phyloP scores from a whole-genome alignment of 2,113 vertebrate genomes.

The Genyomyrus donnyi region DNA sequence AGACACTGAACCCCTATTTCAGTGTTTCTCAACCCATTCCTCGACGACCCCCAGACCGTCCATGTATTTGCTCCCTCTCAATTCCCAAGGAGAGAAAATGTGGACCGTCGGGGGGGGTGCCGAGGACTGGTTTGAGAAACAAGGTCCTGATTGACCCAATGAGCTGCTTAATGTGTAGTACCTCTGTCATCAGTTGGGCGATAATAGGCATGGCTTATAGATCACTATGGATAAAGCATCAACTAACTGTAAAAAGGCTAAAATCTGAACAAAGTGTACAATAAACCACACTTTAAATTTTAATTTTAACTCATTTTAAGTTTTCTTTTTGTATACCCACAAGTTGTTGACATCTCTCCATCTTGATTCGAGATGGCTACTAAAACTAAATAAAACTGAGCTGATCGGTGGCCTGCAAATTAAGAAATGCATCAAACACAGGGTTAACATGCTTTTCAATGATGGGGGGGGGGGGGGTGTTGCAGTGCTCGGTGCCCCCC shows the following conservation, averaged over 20 bases:
- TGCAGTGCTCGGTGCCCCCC: background rate
- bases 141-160: background rate
- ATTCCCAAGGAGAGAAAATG: too few species aligned
- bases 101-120: too few species aligned
- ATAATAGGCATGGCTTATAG: too few species aligned
- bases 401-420: background rate
- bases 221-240: background rate
- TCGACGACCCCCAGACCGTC: too few species aligned
- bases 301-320: too few species aligned
- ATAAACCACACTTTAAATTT: too few species aligned
- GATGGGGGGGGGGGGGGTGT: background rate
- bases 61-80: too few species aligned
- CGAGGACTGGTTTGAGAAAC: too few species aligned
- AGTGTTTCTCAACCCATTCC: too few species aligned
- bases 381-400: background rate
- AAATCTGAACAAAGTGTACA: background rate
- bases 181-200: background rate
- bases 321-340: background rate
- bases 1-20: too few species aligned
- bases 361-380: background rate
- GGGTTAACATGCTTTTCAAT: background rate
- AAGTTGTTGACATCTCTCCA: background rate
- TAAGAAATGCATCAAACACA: background rate
- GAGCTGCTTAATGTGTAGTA: background rate
- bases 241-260: background rate